These are phyloP conservation scores for Stictocephala bisonia DNA, from an alignment of 2,888 invertebrate genomes.

Conservation along the genomic window DNA sequence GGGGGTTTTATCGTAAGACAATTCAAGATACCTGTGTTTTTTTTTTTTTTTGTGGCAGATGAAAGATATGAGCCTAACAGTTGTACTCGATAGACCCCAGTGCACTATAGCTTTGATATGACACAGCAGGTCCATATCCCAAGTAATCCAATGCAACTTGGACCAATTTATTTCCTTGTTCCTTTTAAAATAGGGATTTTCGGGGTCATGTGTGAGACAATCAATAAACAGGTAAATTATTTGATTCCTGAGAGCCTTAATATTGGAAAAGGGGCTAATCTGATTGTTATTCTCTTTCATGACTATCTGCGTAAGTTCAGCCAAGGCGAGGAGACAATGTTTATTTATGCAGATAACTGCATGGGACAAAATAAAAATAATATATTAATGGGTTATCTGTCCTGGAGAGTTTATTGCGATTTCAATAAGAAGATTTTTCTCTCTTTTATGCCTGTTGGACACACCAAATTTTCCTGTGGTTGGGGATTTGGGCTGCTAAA, in stretches of 20 bases:
- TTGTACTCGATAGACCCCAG: no score
- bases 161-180: conserved; percentile 48
- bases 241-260: no score
- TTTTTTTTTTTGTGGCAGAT: no score
- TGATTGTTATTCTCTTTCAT: conserved; percentile 43
- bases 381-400: no score
- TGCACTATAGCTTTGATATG: conserved; percentile 50
- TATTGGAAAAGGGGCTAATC: conserved; percentile 44
- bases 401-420: no score
- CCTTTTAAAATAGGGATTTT: conserved; percentile 50
- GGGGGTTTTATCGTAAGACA: neutral
- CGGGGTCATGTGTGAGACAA: conserved; percentile 49
- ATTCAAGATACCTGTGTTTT: conserved; percentile 1
- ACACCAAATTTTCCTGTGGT: neutral
- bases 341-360: conserved; percentile 50
- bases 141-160: conserved; percentile 49
- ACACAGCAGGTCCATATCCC: conserved; percentile 50
- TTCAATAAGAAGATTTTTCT: neutral
- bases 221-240: conserved; percentile 41
- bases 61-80: no score
- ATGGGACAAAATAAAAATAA: conserved; percentile 51
- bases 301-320: conserved; percentile 16
- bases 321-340: conserved; percentile 39
- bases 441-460: neutral
- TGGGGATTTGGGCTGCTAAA: neutral